Evolutionary conservation across 1,140 invertebrate species (phyloP), one percentile per base, ranked within the genome.

Genomic region (Drosophila biarmipes): DNA sequence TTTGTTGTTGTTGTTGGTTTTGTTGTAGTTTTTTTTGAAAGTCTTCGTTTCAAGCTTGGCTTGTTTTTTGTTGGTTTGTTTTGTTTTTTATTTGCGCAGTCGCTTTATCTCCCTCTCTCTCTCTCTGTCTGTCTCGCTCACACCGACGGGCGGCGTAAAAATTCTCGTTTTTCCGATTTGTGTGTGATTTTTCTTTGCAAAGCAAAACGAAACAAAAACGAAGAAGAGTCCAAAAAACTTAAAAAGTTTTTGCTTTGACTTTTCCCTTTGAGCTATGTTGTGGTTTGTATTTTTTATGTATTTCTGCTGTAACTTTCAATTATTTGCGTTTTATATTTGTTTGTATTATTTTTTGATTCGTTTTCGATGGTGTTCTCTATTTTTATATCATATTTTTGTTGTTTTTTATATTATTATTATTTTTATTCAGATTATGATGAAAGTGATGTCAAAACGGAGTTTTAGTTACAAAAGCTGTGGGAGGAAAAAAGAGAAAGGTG

Each of bases 401-500:
- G 67, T 91, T 67, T 64, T 82, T 61, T 72, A 45, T 85, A 68
- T 69, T 86, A 87, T 86, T 86, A 86, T 87, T 87, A 89, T 87
- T 86, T 80, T 72, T 90, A 75, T 90, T 91, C 80, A 91, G 84
- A 90, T 91, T 90, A 91, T 91, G 89, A 91, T 92, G 90, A 92
- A 91, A 92, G 90, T 92, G 90, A 91, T 92, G 90, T 92, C 90
- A 91, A 92, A 91, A 91, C 90, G 89, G 94, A 94, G 94, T 95
- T 94, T 95, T 94, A 95, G 94, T 95, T 95, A 96, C 95, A 96
- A 95, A 96, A 96, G 95, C 95, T 96, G 95, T 89, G 29, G 31
- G 3, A 4, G 29, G 7, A 37, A 58, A 51, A 53, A 53, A 62
- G 53, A 66, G 21, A 75, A 56, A 67, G 24, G 54, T 49, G 45